These are phyloP conservation scores for Dendrolimus pini DNA, from an alignment of 2,888 invertebrate species.

Conservation along the genomic window DNA sequence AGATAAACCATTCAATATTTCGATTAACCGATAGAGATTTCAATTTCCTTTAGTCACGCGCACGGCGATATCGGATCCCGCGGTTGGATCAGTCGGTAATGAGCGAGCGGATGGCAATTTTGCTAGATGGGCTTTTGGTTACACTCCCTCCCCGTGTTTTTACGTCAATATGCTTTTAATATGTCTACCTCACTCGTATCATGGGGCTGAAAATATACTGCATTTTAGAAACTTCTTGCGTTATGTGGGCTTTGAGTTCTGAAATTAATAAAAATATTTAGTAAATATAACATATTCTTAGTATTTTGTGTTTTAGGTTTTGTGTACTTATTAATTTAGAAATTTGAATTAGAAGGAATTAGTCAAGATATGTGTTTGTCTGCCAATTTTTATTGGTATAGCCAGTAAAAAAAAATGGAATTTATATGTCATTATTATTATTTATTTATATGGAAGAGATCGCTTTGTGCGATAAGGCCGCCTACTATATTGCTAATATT, in stretches of 20 bases:
- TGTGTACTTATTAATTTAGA: no score
- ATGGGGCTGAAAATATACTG: constrained; percentile 21
- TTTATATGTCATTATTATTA: no score
- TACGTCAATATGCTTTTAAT: constrained; percentile 62
- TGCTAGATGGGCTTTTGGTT: constrained; percentile 71
- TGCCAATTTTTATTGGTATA: no score
- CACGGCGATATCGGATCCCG: constrained; percentile 67
- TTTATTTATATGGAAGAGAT: no score
- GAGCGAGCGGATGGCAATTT: constrained; percentile 73
- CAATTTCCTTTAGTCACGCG: constrained; percentile 75
- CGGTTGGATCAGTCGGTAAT: constrained; percentile 69
- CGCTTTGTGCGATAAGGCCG: no score
- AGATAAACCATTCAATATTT: constrained; percentile 59
- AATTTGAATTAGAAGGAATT: no score
- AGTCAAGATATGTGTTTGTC: no score
- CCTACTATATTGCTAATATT: no score
- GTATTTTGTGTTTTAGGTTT: no score
- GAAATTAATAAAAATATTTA: no score
- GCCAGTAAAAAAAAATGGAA: no score
- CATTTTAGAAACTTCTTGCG: constrained; percentile 22
- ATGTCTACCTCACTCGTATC: constrained; percentile 36
- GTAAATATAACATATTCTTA: no score
- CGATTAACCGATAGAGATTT: constrained; percentile 74
- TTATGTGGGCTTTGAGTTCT: constrained; percentile 2
- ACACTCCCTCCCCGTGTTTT: constrained; percentile 47